Evolutionary conservation across 2,888 invertebrate genomes (phyloP).

Genomic region (Papilio protenor): DNA sequence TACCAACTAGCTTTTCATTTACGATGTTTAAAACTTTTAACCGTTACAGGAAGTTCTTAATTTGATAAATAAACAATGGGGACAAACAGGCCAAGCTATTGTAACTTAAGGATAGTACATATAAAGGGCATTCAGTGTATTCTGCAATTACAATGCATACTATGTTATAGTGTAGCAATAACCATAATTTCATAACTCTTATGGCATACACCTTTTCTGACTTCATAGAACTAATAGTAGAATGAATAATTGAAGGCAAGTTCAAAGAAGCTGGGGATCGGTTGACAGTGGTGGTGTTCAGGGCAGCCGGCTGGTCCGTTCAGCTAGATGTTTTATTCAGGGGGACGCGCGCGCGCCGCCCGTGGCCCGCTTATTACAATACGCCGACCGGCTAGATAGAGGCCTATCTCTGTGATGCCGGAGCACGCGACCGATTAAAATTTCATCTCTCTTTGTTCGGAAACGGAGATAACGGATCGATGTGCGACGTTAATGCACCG

Average conservation of each 20-base stretch:
- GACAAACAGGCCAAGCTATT: background rate
- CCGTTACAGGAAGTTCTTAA: background rate
- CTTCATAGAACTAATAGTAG: conserved; percentile 17
- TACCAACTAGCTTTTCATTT: conserved; percentile 35
- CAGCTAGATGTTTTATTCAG: conserved; percentile 53
- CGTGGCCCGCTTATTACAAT: conserved; percentile 69
- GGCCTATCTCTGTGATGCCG: conserved; percentile 70
- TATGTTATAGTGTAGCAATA: background rate
- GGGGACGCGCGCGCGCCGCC: conserved; percentile 49
- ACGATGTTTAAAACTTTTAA: conserved; percentile 29
- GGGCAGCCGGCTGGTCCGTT: conserved; percentile 2
- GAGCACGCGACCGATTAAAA: conserved; percentile 80
- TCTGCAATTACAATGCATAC: background rate
- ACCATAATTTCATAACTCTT: conserved; percentile 12
- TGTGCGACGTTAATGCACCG: conserved; percentile 68
- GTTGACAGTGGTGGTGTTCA: conserved; percentile 5
- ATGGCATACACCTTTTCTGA: background rate
- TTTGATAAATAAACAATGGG: background rate
- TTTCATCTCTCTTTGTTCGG: conserved; percentile 80
- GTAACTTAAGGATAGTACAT: background rate
- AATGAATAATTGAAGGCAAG: conserved; percentile 24
- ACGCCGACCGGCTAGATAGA: conserved; percentile 63
- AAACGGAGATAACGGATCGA: conserved; percentile 75
- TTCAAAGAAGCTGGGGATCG: background rate
- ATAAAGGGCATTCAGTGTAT: background rate